phyloP scores from a whole-genome alignment of 2,888 invertebrate species.

The Spilosoma lubricipeda region DNA sequence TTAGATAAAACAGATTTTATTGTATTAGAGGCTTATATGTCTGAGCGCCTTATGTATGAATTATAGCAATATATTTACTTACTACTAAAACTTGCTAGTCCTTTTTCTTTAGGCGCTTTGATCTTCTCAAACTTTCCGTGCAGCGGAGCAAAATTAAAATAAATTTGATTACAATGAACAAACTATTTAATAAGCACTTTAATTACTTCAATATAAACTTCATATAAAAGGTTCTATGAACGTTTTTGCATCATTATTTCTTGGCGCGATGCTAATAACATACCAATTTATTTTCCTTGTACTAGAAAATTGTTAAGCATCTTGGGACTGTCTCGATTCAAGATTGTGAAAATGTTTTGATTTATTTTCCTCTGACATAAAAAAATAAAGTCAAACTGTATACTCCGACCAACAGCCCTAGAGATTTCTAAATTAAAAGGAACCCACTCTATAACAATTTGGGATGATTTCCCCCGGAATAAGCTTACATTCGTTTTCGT shows the following conservation, averaged over 20 bases:
- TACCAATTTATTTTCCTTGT: constrained; percentile 25
- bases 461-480: constrained; percentile 49
- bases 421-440: constrained; percentile 49
- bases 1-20: constrained; percentile 30
- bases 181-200: constrained; percentile 11
- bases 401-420: constrained; percentile 31
- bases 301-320: constrained; percentile 24
- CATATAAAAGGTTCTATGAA: neutral
- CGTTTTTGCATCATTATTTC: constrained; percentile 9
- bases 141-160: constrained; percentile 18
- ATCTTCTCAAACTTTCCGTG: constrained; percentile 23
- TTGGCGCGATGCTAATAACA: constrained; percentile 1
- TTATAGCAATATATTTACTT: constrained; percentile 35
- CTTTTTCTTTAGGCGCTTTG: constrained; percentile 34
- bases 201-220: neutral
- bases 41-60: constrained; percentile 10
- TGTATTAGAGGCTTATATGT: constrained; percentile 20
- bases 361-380: constrained; percentile 44
- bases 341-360: constrained; percentile 49
- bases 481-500: constrained; percentile 40
- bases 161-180: constrained; percentile 8
- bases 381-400: constrained; percentile 43
- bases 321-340: constrained; percentile 36
- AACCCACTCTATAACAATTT: constrained; percentile 52
- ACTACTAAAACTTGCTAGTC: constrained; percentile 38